phyloP scores from a whole-genome alignment of 1,140 invertebrate species.

The Vollenhovia emeryi region DNA sequence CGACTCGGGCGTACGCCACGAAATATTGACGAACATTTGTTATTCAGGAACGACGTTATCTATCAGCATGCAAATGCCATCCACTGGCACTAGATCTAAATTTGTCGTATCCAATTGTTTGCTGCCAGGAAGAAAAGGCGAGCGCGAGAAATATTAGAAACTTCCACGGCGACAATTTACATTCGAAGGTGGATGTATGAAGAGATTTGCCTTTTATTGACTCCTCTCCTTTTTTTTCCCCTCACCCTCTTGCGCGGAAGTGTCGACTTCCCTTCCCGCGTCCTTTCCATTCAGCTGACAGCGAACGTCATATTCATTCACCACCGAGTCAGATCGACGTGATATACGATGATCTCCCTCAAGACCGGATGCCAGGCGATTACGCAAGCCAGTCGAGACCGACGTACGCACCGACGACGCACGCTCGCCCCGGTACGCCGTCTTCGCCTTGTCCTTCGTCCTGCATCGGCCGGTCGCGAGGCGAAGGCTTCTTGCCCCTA shows the following conservation, averaged over 20 bases:
- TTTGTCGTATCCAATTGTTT: neutral
- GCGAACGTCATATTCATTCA: conserved; percentile 27
- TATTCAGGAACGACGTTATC: neutral
- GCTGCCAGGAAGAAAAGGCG: neutral
- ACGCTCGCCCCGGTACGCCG: neutral
- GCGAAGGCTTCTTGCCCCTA: conserved; percentile 36
- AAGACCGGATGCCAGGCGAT: neutral
- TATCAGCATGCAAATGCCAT: neutral
- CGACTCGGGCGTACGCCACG: no score
- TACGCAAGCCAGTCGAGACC: conserved; percentile 5
- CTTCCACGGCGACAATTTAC: neutral
- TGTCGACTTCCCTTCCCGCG: neutral
- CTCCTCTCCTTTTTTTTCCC: neutral
- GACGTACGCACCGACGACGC: conserved; percentile 3
- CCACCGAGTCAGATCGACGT: conserved; percentile 12
- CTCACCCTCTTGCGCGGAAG: no score
- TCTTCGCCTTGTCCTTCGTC: conserved; percentile 42
- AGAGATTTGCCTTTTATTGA: neutral
- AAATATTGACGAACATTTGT: neutral
- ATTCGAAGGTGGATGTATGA: neutral
- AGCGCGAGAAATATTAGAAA: neutral
- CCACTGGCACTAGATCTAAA: neutral
- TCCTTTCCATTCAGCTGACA: neutral
- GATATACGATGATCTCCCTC: neutral
- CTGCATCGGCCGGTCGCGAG: conserved; percentile 25